Conservation (phyloP, 2,797 vertebrate genomes). For the Spinibarbus caldwelli region DNA sequence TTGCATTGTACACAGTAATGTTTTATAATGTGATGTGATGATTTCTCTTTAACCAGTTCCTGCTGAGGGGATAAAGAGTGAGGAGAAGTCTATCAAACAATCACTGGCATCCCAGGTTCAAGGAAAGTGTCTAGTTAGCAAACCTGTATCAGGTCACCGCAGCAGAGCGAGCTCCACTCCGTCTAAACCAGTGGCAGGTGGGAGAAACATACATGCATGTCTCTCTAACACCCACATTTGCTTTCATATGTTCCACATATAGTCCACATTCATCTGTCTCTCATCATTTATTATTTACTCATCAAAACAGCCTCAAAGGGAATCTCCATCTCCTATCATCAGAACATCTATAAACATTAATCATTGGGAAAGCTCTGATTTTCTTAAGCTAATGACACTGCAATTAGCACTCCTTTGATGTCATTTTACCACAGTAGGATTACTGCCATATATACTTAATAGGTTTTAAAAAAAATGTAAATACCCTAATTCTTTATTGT, state of each 20-base stretch:
- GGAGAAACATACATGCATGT: not conserved
- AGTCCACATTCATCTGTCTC: conserved; percentile 1
- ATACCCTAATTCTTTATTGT: not conserved
- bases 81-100: conserved; percentile 63
- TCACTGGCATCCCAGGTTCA: conserved; percentile 54
- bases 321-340: not conserved
- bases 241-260: not conserved
- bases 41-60: conserved; percentile 40
- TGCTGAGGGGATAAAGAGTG: conserved; percentile 49
- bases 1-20: not conserved
- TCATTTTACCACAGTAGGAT: not conserved
- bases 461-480: no score
- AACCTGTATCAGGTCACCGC: conserved; percentile 33
- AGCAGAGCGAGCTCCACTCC: conserved; percentile 37
- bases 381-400: conserved; percentile 5
- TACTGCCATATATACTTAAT: not conserved
- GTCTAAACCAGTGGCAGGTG: conserved; percentile 38
- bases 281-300: conserved; percentile 26
- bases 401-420: not conserved
- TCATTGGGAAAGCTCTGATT: conserved; percentile 30
- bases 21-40: not conserved
- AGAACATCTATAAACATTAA: conserved; percentile 7
- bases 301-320: conserved; percentile 3
- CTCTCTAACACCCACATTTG: not conserved
- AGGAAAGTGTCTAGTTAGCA: conserved; percentile 41